Evolutionary conservation across 1,140 invertebrate genomes (phyloP), one percentile per base, ranked within the genome.

Genomic region (Habropoda laboriosa): DNA sequence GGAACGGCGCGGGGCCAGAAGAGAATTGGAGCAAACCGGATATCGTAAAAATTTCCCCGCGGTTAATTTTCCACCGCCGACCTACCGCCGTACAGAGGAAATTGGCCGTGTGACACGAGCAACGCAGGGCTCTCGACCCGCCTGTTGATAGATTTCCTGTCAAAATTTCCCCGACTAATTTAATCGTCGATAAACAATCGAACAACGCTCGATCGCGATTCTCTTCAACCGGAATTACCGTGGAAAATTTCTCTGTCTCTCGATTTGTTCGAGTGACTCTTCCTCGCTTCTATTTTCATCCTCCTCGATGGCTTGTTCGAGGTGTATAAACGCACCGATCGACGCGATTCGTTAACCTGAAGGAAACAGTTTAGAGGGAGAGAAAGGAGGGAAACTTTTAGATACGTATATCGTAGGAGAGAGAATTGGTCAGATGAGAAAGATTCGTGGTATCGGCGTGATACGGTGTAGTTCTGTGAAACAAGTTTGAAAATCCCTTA

Each of bases 101-200:
- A 84, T 73, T 72, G 68, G 49, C 35, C 53, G 71, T 71, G 51
- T 42, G 81, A 73, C 82, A 49, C 16, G 21, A 64, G 45, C 10
- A 53, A 70, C 68, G 73, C 75, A 73, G 76, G 67, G 67, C n/a
- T n/a, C n/a, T n/a, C n/a, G 27, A 55, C 73, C 55, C 47, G 58
- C n/a, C 70, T 79, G 79, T 84, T 89, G 88, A 88, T 88, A 79
- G 80, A 80, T 74, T 88, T 89, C 67, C 86, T 72, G 77, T 87
- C 71, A 88, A 86, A 86, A 87, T 88, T 67, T 71, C 66, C 47
- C 35, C 80, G 85, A 86, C 81, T 87, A 89, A 87, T 83, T 88
- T 83, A 81, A 87, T 88, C 55, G 45, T 24, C 71, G 66, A 67
- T 70, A 84, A 82, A 86, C 80, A 68, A 71, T 85, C 45, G 60